These are phyloP conservation scores for Amphibalanus amphitrite DNA, from an alignment of 1,140 invertebrate species.

Conservation along the genomic window DNA sequence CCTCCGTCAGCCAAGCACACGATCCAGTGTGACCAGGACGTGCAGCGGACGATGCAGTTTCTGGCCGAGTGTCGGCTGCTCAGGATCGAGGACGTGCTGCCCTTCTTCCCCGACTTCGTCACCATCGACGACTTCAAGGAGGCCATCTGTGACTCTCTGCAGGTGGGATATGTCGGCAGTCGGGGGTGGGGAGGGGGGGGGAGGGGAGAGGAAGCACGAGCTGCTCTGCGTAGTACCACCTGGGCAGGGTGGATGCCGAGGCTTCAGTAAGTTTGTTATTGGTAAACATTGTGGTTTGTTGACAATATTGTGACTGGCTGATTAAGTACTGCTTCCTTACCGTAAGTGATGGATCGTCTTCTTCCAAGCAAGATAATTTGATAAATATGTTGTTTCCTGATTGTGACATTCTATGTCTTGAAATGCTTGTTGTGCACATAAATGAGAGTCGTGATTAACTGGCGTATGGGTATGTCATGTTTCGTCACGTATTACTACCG, in stretches of 20 bases:
- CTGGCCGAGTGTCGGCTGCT: conserved; percentile 70
- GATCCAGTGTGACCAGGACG: conserved; percentile 48
- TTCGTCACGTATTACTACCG: not conserved
- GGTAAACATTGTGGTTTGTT: no score
- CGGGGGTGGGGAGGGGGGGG: conserved; percentile 5
- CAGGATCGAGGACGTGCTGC: conserved; percentile 92
- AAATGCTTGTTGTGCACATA: no score
- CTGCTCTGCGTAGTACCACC: not conserved
- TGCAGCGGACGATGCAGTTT: conserved; percentile 76
- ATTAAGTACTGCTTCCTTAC: not conserved
- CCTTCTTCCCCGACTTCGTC: conserved; percentile 94
- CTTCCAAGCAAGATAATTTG: no score
- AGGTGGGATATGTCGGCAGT: conserved; percentile 12
- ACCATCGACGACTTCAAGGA: conserved; percentile 97
- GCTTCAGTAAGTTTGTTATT: not conserved
- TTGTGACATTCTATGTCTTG: no score
- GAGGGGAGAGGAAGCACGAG: not conserved
- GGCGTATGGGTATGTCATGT: no score
- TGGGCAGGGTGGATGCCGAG: not conserved
- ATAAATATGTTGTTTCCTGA: not conserved
- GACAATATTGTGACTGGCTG: not conserved
- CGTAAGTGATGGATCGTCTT: no score
- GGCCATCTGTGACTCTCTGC: conserved; percentile 77
- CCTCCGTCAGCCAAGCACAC: conserved; percentile 6
- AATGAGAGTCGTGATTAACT: no score